These are phyloP conservation scores for Meandrusa payeni DNA, from an alignment of 2,888 invertebrate species.

Conservation along the genomic window DNA sequence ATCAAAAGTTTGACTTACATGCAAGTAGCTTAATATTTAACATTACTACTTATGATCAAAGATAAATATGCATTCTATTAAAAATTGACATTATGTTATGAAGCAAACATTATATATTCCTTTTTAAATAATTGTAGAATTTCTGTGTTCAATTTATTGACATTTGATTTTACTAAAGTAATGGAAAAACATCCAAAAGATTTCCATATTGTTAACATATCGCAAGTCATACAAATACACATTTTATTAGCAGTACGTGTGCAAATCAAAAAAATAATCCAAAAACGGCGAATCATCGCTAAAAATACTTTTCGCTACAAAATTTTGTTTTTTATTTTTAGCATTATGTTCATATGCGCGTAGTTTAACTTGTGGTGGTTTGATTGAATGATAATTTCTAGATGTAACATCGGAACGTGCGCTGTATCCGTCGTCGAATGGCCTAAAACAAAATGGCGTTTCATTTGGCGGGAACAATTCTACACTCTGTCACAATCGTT, in stretches of 20 bases:
- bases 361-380: conserved; percentile 19
- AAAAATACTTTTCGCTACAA: background rate
- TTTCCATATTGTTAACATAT: too few relatives aligned
- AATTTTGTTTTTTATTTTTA: conserved; percentile 13
- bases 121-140: too few relatives aligned
- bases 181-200: too few relatives aligned
- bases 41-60: background rate
- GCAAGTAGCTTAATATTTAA: background rate
- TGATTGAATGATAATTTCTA: conserved; percentile 22
- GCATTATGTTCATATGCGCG: conserved; percentile 10
- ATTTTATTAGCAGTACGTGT: background rate
- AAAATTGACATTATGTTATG: too few relatives aligned
- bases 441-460: conserved; percentile 25
- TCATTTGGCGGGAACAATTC: conserved; percentile 8
- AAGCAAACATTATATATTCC: too few relatives aligned
- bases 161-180: too few relatives aligned
- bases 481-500: conserved; percentile 4
- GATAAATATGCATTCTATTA: too few relatives aligned
- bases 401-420: conserved; percentile 15
- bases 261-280: conserved; percentile 1
- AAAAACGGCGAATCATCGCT: background rate
- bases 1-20: conserved; percentile 4
- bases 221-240: too few relatives aligned
- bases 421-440: conserved; percentile 10
- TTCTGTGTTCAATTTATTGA: too few relatives aligned